These are phyloP conservation scores for Vulpes ferrilata DNA, from an alignment of 2,113 vertebrate species.

Conservation along the genomic window DNA sequence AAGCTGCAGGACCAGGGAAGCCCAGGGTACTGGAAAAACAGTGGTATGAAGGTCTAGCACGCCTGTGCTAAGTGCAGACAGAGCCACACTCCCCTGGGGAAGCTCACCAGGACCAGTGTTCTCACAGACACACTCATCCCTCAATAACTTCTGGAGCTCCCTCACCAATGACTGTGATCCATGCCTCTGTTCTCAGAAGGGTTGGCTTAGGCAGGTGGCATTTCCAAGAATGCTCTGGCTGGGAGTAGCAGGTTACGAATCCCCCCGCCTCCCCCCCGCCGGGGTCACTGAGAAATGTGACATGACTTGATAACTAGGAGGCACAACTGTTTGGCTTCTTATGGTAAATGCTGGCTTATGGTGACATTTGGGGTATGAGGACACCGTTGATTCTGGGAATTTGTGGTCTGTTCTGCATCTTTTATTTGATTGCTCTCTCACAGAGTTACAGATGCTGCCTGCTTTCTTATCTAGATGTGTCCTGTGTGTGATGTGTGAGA, in stretches of 20 bases:
- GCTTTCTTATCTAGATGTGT: constrained; percentile 44
- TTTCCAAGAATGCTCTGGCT: constrained; percentile 59
- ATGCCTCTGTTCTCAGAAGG: constrained; percentile 18
- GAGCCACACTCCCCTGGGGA: not conserved
- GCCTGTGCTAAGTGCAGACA: not conserved
- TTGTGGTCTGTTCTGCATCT: not conserved
- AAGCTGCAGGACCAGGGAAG: not conserved
- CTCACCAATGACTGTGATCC: not conserved
- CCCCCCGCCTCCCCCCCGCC: not conserved
- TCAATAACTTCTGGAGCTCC: constrained; percentile 7
- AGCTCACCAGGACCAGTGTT: fast-evolving
- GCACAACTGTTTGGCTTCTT: constrained; percentile 12
- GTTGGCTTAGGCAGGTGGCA: constrained; percentile 56
- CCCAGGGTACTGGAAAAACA: not conserved
- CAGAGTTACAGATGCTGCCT: not conserved
- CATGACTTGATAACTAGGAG: constrained; percentile 42
- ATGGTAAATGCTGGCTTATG: not conserved
- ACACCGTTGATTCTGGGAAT: not conserved
- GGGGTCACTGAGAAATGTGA: constrained; percentile 33
- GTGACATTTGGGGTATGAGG: not conserved
- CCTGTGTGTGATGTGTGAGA: not conserved
- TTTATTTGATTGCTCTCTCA: not conserved
- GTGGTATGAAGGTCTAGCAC: not conserved
- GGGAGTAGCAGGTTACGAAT: constrained; percentile 20
- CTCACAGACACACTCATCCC: not conserved